A percentile compares a stretch with the other conserved stretches of the same genome.
Conservation (phyloP, 2,113 vertebrate genomes). For the Pygoscelis adeliae region DNA sequence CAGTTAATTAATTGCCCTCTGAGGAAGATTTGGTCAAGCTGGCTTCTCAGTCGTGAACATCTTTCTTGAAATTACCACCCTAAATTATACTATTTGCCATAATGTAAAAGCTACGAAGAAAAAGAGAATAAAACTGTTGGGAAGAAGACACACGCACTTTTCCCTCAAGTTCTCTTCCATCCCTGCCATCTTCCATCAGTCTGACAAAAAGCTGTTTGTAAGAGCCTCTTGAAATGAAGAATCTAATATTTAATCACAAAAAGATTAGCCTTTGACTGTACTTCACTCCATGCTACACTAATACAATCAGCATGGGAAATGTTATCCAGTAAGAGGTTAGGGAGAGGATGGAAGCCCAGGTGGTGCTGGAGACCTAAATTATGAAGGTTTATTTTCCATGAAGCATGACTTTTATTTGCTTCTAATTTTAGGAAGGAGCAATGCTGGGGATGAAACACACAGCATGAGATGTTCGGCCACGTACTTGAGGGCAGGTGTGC, state of each 20-base stretch:
- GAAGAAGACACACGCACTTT: background rate
- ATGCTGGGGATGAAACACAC: background rate
- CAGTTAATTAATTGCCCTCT: background rate
- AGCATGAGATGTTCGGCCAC: background rate
- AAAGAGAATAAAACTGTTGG: background rate
- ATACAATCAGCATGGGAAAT: slow-evolving; percentile 25
- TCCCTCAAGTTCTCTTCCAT: background rate
- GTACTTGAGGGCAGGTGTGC: background rate
- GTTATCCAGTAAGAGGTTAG: slow-evolving; percentile 1
- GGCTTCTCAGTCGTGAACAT: background rate
- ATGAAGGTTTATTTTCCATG: background rate
- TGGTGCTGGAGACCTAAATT: background rate
- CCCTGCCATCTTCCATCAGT: background rate
- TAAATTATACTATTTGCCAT: background rate
- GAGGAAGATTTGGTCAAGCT: background rate
- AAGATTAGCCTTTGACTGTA: slow-evolving; percentile 53
- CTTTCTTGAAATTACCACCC: background rate
- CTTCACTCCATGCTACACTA: background rate
- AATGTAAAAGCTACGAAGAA: background rate
- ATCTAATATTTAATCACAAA: slow-evolving; percentile 46
- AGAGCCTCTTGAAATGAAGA: slow-evolving; percentile 46
- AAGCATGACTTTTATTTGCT: slow-evolving; percentile 4
- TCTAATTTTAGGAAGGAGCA: slow-evolving; percentile 4
- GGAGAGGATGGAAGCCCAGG: slow-evolving; percentile 5
- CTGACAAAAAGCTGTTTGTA: slow-evolving; percentile 20